These are phyloP conservation scores for Platyrinchus mystaceus DNA, from an alignment of 2,797 vertebrate species.

Conservation along the genomic window DNA sequence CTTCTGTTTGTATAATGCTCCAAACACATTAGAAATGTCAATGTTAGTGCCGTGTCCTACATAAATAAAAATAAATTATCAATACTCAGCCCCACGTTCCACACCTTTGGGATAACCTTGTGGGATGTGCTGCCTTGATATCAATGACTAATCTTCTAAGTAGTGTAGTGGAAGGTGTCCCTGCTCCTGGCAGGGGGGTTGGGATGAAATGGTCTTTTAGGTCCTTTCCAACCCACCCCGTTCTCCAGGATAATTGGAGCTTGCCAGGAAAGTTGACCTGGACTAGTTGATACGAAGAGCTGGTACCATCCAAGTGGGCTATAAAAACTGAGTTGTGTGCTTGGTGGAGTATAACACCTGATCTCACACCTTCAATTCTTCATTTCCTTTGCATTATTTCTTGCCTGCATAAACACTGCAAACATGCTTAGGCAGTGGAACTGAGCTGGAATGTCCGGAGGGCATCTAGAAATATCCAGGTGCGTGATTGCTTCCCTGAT, in stretches of 20 bases:
- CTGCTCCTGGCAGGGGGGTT: background rate
- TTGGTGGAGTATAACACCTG: fast-evolving
- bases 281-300: background rate
- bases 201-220: background rate
- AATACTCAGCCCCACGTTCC: background rate
- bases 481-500: background rate
- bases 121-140: background rate
- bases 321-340: background rate
- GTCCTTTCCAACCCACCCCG: background rate
- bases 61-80: constrained; percentile 21
- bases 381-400: background rate
- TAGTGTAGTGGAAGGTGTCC: background rate
- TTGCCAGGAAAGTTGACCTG: background rate
- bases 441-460: background rate
- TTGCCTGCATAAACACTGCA: background rate
- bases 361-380: background rate
- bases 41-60: background rate
- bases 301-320: background rate
- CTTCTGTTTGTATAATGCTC: constrained; percentile 28
- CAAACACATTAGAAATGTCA: constrained; percentile 33
- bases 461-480: background rate
- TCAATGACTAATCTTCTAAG: background rate
- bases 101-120: background rate
- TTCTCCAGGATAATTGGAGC: background rate
- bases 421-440: background rate